Base-by-base conservation (phyloP, 2,888 invertebrate species). In the Polydrusus pterygomalis region DNA sequence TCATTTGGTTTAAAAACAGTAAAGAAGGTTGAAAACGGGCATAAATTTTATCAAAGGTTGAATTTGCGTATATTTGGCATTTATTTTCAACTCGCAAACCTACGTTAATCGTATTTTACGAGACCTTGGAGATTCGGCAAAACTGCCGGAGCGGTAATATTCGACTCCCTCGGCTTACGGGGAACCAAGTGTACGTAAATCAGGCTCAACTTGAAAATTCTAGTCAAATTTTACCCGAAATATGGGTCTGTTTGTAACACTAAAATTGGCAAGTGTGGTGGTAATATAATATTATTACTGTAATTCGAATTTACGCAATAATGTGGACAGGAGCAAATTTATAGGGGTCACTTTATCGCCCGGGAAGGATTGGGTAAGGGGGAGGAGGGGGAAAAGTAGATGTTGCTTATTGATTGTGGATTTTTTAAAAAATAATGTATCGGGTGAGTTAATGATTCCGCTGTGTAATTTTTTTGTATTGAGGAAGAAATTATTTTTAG, bases 51-150 rank as follows among this genome's bases (percentile, higher is more conserved):
- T 49, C 8, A 38, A 56, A 34, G 25, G 40, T 40, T 38, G 60
- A 60, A 73, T 73, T 73, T 73, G 65, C 67, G 65, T 73, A 73
- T 60, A 68, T 73, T 73, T 20, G 62, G 64, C 40, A 56, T 68
- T 69, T 38, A 56, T 58, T 69, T 30, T 43, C 45, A 43, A 40
- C 25, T 30, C 8, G 60, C 25, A 49, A 18, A 51, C 51, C 62
- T 38, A 43, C 71, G 62, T 72, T 69, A 74, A 74, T 62, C 62
- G 68, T 74, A 74, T 62, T 74, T 74, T 74, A 74, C 43, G 68
- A 63, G 15, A 20, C 74, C 68, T 69, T 40, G 15, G 74, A 74
- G 74, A 69, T 51, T 58, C 65, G 54, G 43, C 43, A 68, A 69
- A 74, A 68, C 54, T 47, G 67, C 43, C 68, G 18, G 54, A 62